Base-by-base conservation (phyloP, 2,888 invertebrate genomes). In the Tipula unca region DNA sequence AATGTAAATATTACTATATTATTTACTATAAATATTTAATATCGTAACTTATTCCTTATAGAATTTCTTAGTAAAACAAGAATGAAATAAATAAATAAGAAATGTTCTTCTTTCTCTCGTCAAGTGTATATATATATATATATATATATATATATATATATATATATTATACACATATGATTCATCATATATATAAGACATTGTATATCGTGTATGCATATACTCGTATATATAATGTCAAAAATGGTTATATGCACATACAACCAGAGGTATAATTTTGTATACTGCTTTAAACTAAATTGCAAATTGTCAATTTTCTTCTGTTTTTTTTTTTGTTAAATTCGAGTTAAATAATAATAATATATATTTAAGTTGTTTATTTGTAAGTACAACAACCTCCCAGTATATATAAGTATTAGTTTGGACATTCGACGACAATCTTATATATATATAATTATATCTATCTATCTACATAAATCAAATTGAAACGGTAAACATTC, bases 21-120 rank as follows among this genome's bases (percentile, higher is more conserved):
- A 69, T 69, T 69, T 69, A 69, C 69, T 69, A 69, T 69, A 69
- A 69, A 69, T 69, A 69, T 69, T 69, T 69, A 69, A 69, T 69
- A 69, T 25, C 69, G 69, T 69, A 69, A 69, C 69, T 69, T 69
- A 69, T 69, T 69, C 69, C 25, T 69, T 69, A 69, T 69, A 69
- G 69, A 69, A 69, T 69, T 69, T 69, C 69, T 69, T 69, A 69
- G 69, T 69, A 69, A 69, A 69, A 69, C 69, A 69, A 69, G 69
- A 69, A 69, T 69, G 69, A 69, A 25, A 69, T 69, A 69, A 54
- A 54, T 54, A 54, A 69, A 69, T 69, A 69, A 69, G 69, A 69
- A 69, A 69, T 69, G 20, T 20, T 69, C 69, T 69, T 69, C 69
- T 69, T 69, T 69, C 69, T 25, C 10, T 69, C 25, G 25, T 69